These are phyloP conservation scores for Sebastes hopkinsi DNA, from an alignment of 2,797 vertebrate genomes.

Conservation along the genomic window DNA sequence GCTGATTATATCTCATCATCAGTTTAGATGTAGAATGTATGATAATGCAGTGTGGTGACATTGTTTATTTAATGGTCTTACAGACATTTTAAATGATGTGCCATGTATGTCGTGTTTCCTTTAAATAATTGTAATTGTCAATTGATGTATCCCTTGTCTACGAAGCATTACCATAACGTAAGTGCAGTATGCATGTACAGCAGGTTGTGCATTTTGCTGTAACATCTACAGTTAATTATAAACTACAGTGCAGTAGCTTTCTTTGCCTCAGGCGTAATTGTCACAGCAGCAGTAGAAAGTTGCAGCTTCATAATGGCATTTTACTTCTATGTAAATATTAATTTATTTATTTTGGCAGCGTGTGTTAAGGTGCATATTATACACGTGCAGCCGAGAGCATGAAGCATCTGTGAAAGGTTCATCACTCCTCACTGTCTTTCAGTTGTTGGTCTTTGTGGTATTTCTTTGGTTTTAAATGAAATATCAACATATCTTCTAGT, in stretches of 20 bases:
- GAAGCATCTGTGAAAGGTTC: constrained; percentile 44
- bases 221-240: not conserved
- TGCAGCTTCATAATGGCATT: not conserved
- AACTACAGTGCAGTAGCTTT: constrained; percentile 1
- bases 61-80: not conserved
- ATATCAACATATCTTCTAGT: constrained; percentile 7
- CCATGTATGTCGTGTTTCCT: not conserved
- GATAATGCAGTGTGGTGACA: not conserved
- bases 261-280: not conserved
- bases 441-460: constrained; percentile 51
- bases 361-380: constrained; percentile 6
- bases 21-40: not conserved
- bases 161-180: not conserved
- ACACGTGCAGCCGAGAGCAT: constrained; percentile 9
- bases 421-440: constrained; percentile 56
- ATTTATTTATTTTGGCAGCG: constrained; percentile 1
- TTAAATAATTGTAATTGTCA: not conserved
- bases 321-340: not conserved
- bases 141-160: not conserved
- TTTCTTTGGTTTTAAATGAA: constrained; percentile 57
- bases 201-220: not conserved
- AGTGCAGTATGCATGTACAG: not conserved
- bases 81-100: not conserved
- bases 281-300: constrained; percentile 6
- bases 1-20: constrained; percentile 17